These are phyloP conservation scores for Sturmia bella DNA, from an alignment of 2,888 invertebrate species.

Conservation along the genomic window DNA sequence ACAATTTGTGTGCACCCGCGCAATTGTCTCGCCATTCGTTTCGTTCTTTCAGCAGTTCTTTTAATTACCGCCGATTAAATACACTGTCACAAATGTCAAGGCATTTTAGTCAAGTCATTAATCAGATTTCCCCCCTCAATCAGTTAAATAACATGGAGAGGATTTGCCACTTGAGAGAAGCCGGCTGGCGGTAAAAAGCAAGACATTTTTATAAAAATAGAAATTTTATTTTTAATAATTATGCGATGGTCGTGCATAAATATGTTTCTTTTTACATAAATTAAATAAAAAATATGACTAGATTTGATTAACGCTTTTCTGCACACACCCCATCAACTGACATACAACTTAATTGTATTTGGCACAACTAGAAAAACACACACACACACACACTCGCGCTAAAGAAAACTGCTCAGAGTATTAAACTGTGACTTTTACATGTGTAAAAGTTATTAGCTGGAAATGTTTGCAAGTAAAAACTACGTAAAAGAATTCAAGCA, in stretches of 20 bases:
- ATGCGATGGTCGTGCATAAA: background rate
- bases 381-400: background rate
- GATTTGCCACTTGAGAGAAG: slow-evolving; percentile 1
- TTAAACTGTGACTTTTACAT: background rate
- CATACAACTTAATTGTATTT: slow-evolving; percentile 60
- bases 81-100: slow-evolving; percentile 63
- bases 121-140: slow-evolving; percentile 67
- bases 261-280: background rate
- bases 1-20: too few species aligned
- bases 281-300: slow-evolving; percentile 26
- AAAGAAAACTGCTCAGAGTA: slow-evolving; percentile 3
- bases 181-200: slow-evolving; percentile 3
- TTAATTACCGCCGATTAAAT: slow-evolving; percentile 61
- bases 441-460: slow-evolving; percentile 18
- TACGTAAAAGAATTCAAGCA: background rate
- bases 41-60: background rate
- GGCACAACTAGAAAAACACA: slow-evolving; percentile 36
- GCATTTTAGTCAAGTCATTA: slow-evolving; percentile 51
- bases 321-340: slow-evolving; percentile 48
- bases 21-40: background rate
- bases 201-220: background rate
- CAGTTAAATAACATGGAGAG: background rate
- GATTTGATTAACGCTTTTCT: slow-evolving; percentile 64
- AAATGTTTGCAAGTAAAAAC: background rate
- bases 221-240: too few species aligned